Conservation (phyloP, 2,113 vertebrate species). For the Anhinga rufa region DNA sequence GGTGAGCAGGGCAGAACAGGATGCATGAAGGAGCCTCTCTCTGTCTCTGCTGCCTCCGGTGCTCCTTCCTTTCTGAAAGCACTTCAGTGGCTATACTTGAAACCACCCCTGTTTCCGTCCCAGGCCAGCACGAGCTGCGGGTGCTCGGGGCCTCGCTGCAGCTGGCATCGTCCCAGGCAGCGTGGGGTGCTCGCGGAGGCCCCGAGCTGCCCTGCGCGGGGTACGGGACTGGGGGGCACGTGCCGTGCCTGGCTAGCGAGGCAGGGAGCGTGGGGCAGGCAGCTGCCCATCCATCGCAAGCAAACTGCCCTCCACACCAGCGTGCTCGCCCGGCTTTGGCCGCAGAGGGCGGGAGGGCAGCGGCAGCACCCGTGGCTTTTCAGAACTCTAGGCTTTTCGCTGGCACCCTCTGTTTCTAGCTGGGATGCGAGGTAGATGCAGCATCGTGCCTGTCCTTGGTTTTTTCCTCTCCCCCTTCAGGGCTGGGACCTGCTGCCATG, state of each 20-base stretch:
- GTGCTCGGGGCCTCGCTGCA: neutral
- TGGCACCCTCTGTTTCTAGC: neutral
- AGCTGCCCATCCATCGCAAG: fast-evolving
- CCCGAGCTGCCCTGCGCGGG: neutral
- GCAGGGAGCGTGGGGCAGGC: neutral
- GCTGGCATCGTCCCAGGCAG: neutral
- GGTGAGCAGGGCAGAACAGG: neutral
- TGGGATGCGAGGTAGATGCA: fast-evolving
- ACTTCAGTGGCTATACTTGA: fast-evolving
- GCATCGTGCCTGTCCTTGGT: neutral
- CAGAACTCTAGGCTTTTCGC: neutral
- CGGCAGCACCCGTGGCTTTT: neutral
- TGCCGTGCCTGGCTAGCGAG: neutral
- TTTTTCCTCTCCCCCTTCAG: neutral
- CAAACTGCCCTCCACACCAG: fast-evolving
- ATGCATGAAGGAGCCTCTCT: neutral
- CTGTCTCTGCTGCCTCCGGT: neutral
- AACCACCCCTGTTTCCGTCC: neutral
- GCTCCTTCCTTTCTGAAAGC: neutral
- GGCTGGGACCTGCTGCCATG: neutral
- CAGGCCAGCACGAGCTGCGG: fast-evolving
- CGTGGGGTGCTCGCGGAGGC: fast-evolving
- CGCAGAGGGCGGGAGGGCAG: fast-evolving
- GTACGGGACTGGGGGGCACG: fast-evolving
- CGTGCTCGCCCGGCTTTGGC: fast-evolving